Percentiles rank a stretch among this genome's conserved stretches.
phyloP scores from a whole-genome alignment of 2,888 invertebrate species.

The Rhagophthalmus giganteus region DNA sequence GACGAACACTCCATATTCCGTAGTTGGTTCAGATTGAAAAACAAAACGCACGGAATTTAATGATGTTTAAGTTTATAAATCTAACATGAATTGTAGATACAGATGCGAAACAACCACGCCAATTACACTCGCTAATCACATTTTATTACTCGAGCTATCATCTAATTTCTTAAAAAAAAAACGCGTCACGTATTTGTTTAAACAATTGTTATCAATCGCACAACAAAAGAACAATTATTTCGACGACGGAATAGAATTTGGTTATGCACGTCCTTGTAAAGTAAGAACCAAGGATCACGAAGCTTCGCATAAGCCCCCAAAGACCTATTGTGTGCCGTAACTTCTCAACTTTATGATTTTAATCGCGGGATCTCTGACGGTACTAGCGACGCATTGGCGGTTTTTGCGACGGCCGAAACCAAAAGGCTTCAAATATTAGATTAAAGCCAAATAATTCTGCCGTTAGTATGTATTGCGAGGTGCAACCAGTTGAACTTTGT shows the following conservation, averaged over 20 bases:
- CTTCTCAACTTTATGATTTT: conserved; percentile 38
- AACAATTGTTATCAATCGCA: too few relatives aligned
- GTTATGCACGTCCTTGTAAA: conserved; percentile 8
- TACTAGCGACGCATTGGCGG: conserved; percentile 22
- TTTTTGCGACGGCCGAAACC: conserved; percentile 23
- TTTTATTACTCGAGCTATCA: too few relatives aligned
- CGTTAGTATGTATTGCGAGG: conserved; percentile 4
- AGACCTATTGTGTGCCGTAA: conserved; percentile 35
- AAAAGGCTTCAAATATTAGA: conserved; percentile 15
- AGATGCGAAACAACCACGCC: too few relatives aligned
- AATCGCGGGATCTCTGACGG: conserved; percentile 31
- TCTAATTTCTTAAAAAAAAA: too few relatives aligned
- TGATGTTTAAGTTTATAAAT: too few relatives aligned
- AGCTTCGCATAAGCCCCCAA: conserved; percentile 29
- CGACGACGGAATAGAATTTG: conserved; percentile 3
- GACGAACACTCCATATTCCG: too few relatives aligned
- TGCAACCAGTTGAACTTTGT: background rate
- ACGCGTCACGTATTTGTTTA: too few relatives aligned
- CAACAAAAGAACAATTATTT: too few relatives aligned
- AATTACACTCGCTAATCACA: too few relatives aligned
- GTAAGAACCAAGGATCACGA: conserved; percentile 25
- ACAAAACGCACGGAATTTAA: too few relatives aligned
- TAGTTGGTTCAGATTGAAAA: too few relatives aligned
- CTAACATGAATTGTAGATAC: too few relatives aligned
- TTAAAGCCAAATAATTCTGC: conserved; percentile 14